Conservation (phyloP, 2,888 invertebrate genomes). For the Bellardia bayeri region DNA sequence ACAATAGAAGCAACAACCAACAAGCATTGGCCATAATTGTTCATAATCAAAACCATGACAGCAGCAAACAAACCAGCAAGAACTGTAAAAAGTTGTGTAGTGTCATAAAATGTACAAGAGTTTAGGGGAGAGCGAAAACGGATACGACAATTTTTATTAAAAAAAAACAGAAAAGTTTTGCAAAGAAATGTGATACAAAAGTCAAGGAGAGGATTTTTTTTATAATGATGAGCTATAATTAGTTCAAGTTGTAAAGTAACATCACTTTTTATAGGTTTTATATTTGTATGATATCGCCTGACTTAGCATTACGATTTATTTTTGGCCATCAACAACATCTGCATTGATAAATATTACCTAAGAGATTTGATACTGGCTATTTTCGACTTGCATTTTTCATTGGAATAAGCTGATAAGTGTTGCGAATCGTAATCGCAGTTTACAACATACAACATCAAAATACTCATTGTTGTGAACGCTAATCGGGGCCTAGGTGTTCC, state of each 20-base stretch:
- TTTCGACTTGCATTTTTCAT: too few species aligned
- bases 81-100: background rate
- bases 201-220: background rate
- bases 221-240: background rate
- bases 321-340: too few species aligned
- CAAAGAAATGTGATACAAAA: background rate
- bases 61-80: conserved; percentile 6
- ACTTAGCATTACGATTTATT: too few species aligned
- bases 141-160: conserved; percentile 61
- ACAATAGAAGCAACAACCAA: conserved; percentile 2
- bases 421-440: too few species aligned
- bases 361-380: too few species aligned
- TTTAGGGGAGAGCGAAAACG: background rate
- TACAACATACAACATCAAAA: too few species aligned
- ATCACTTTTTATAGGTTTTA: too few species aligned
- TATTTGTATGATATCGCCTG: too few species aligned
- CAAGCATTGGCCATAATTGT: conserved; percentile 54
- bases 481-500: too few species aligned
- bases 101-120: conserved; percentile 47
- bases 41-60: conserved; percentile 18
- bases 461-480: too few species aligned
- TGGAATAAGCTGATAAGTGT: too few species aligned
- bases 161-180: conserved; percentile 13
- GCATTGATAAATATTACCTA: too few species aligned
- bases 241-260: background rate